Evolutionary conservation across 2,797 vertebrate species (phyloP).

Genomic region (Enteromius viviparus): DNA sequence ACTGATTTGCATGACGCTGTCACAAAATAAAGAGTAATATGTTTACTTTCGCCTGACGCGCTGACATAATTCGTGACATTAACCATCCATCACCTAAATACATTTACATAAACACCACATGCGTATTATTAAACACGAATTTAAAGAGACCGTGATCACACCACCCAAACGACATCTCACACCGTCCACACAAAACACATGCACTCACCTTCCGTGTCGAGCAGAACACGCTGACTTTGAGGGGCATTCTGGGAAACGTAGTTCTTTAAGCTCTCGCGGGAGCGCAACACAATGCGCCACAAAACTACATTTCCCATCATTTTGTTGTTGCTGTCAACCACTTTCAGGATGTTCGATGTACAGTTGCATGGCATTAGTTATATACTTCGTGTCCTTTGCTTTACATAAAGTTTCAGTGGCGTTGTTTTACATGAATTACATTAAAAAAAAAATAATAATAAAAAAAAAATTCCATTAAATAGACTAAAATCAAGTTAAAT

Average conservation of each 20-base stretch:
- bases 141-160: neutral
- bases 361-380: neutral
- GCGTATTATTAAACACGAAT: neutral
- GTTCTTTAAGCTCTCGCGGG: conserved; percentile 37
- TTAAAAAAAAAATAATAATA: neutral
- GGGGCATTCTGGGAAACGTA: conserved; percentile 63
- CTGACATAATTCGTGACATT: neutral
- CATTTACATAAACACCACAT: neutral
- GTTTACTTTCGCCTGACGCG: neutral
- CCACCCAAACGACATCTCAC: conserved; percentile 3
- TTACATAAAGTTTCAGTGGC: neutral
- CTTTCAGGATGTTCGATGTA: neutral
- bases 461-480: neutral
- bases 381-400: neutral
- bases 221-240: neutral
- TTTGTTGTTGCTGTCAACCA: neutral
- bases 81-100: neutral
- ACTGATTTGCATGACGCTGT: conserved; percentile 17
- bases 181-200: conserved; percentile 4
- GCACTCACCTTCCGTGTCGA: conserved; percentile 66
- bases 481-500: neutral
- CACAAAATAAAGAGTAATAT: conserved; percentile 8
- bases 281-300: rapidly evolving
- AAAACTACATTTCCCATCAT: conserved; percentile 67
- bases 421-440: neutral